phyloP scores from a whole-genome alignment of 2,888 invertebrate genomes.

The Phanerotoma sp. region DNA sequence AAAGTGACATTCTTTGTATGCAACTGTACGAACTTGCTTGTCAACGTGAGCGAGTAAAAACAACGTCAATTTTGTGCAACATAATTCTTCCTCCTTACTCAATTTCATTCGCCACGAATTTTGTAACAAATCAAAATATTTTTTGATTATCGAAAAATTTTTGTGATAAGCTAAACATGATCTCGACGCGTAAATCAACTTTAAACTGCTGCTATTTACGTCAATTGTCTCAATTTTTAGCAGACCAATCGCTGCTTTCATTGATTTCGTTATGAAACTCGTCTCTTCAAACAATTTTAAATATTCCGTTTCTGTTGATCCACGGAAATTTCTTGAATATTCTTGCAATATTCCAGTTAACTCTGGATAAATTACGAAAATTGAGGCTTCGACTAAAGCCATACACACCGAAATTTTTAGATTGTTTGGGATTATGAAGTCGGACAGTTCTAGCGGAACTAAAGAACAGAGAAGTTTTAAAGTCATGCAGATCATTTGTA shows the following conservation, averaged over 20 bases:
- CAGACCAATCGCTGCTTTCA: slow-evolving; percentile 54
- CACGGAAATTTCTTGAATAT: slow-evolving; percentile 57
- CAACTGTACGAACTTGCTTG: slow-evolving; percentile 60
- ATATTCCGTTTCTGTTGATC: slow-evolving; percentile 48
- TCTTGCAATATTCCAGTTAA: slow-evolving; percentile 56
- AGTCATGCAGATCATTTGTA: slow-evolving; percentile 57
- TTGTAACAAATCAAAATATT: slow-evolving; percentile 58
- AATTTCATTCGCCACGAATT: slow-evolving; percentile 41
- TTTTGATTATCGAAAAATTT: slow-evolving; percentile 60
- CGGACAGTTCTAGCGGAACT: slow-evolving; percentile 56
- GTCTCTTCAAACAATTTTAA: slow-evolving; percentile 57
- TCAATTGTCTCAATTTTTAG: slow-evolving; percentile 36
- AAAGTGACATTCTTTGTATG: slow-evolving; percentile 62
- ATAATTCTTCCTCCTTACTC: slow-evolving; percentile 38
- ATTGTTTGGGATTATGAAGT: slow-evolving; percentile 56
- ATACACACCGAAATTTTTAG: slow-evolving; percentile 56
- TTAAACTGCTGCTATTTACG: slow-evolving; percentile 51
- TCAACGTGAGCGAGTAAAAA: slow-evolving; percentile 63
- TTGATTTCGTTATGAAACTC: slow-evolving; percentile 56
- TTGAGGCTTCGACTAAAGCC: slow-evolving; percentile 58
- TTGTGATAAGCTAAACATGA: slow-evolving; percentile 64
- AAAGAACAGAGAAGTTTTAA: slow-evolving; percentile 54
- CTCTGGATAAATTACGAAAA: slow-evolving; percentile 58
- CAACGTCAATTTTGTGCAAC: slow-evolving; percentile 56
- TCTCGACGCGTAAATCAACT: slow-evolving; percentile 60